These are phyloP conservation scores for Maniola hyperantus DNA, from an alignment of 2,888 invertebrate species.

Conservation along the genomic window DNA sequence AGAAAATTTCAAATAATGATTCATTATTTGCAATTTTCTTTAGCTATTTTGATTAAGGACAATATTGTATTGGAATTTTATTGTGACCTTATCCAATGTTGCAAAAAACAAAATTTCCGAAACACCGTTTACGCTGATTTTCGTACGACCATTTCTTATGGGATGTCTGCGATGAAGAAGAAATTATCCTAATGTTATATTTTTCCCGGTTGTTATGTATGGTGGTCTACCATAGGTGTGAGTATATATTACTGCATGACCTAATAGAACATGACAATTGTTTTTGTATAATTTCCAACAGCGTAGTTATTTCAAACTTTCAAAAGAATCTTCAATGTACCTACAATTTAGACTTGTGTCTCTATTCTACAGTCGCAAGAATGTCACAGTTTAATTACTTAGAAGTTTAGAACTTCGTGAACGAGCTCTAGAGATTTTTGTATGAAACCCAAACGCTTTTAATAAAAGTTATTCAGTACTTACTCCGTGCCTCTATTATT, in stretches of 20 bases:
- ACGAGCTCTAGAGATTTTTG: constrained; percentile 6
- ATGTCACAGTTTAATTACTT: constrained; percentile 4
- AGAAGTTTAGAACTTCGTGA: background rate
- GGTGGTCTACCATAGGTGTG: background rate
- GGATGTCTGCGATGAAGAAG: too few species aligned
- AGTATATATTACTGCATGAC: background rate
- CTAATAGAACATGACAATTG: background rate
- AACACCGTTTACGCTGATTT: too few species aligned
- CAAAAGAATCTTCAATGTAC: background rate
- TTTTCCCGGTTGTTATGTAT: background rate
- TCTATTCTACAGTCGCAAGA: background rate
- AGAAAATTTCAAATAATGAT: too few species aligned
- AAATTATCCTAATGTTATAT: background rate
- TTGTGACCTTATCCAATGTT: too few species aligned
- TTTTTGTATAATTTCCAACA: background rate
- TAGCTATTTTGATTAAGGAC: background rate
- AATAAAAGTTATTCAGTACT: constrained; percentile 6
- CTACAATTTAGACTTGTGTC: background rate
- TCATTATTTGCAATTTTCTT: background rate
- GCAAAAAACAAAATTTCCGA: too few species aligned
- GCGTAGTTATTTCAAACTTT: background rate
- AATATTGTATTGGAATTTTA: too few species aligned
- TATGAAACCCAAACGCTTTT: constrained; percentile 6
- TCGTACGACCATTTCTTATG: too few species aligned
- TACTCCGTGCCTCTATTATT: background rate